Evolutionary conservation across 2,113 vertebrate genomes (phyloP).

Genomic region (Potamarius usumacintae): DNA sequence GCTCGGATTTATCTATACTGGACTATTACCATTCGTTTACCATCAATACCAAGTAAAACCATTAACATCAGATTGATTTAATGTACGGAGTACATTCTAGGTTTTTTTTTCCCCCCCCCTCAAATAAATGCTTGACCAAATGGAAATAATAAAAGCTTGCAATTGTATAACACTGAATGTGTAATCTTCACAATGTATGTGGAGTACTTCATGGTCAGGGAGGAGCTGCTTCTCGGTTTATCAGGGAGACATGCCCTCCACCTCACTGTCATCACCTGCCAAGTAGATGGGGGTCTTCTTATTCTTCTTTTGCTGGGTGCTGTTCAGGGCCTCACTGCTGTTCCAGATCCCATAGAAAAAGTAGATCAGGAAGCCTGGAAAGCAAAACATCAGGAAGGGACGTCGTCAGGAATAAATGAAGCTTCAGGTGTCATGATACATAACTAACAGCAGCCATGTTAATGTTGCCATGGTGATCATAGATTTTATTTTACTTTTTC

Average conservation of each 20-base stretch:
- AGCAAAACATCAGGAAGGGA: not conserved
- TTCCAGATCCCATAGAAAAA: slow-evolving; percentile 86
- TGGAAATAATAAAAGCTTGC: not conserved
- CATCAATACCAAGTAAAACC: not conserved
- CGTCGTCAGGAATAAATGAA: not conserved
- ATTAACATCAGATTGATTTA: not conserved
- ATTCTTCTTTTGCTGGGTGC: slow-evolving; percentile 60
- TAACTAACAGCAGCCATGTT: not conserved
- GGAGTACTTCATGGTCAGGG: not conserved
- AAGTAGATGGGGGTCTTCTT: slow-evolving; percentile 70
- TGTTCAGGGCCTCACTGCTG: slow-evolving; percentile 76
- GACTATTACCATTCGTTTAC: no score
- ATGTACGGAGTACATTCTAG: not conserved
- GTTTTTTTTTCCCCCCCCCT: not conserved
- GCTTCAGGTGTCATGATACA: not conserved
- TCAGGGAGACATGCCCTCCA: slow-evolving; percentile 66
- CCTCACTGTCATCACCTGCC: slow-evolving; percentile 61
- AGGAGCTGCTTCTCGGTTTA: not conserved
- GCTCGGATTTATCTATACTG: not conserved
- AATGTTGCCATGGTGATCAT: not conserved
- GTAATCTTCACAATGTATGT: not conserved
- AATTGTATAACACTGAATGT: slow-evolving; percentile 7
- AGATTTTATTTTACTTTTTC: not conserved
- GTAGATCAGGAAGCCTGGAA: slow-evolving; percentile 87
- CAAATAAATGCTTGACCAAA: not conserved